Base-by-base conservation (phyloP, 2,888 invertebrate species). In the Malthinus flaveolus region DNA sequence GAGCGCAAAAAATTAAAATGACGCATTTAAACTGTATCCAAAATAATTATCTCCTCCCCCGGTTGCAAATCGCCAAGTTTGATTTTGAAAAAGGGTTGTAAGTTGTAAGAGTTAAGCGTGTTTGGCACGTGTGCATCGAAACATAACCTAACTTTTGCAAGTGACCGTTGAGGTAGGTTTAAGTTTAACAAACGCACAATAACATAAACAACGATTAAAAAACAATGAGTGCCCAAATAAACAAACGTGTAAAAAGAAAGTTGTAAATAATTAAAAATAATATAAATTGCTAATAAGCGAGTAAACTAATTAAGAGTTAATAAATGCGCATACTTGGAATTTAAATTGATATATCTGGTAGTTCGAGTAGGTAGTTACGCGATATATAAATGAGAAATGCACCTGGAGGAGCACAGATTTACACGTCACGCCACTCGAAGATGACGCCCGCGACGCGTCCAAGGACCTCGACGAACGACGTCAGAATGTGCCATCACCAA, bases 401-500 rank as follows among this genome's bases (percentile, higher is more conserved):
- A 64, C 64, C 63, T 64, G 66, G 65, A 48, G 46, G 62, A 69
- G 46, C 66, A 71, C 23, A 68, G 70, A 68, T 66, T 68, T 67
- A 68, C 65, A 42, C 62, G 64, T 54, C 63, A 56, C 51, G 58
- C 52, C 49, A 63, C 66, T 56, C 47, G 69, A 61, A 63, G 68
- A 57, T 63, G 66, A 59, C 65, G 61, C 55, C 61, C 68, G 69
- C 68, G 70, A 69, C 67, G 66, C 68, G 68, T 62, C 61, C 59
- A 65, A 66, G 66, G 64, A 63, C 63, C 59, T 62, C 69, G 66
- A 67, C 76, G 78, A 71, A 72, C 76, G 75, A 74, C 75, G 75
- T 72, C 76, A 73, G 76, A 79, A 75, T 78, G 79, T 78, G 76
- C 75, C 78, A 78, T 78, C 77, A 75, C 75, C 74, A 75, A 76